A percentile compares a stretch with the other conserved stretches of the same genome.
Conservation (phyloP, 2,888 invertebrate genomes). For the Trissolcus brochymenae region DNA sequence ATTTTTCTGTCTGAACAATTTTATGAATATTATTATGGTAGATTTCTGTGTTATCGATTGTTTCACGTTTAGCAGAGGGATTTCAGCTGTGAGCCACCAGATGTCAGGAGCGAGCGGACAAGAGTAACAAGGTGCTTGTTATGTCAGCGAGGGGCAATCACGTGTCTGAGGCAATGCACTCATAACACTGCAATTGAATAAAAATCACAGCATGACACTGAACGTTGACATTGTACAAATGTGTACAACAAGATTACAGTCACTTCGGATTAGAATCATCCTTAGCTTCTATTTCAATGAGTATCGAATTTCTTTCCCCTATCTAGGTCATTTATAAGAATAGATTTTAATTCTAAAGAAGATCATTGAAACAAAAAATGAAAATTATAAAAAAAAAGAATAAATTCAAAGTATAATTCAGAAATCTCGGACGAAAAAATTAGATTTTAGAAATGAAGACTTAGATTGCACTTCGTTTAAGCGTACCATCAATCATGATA, state of each 20-base stretch:
- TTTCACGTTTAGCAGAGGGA: slow-evolving; percentile 1
- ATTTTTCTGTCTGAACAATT: neutral
- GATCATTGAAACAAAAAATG: too few species aligned
- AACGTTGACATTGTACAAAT: slow-evolving; percentile 48
- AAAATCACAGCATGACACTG: slow-evolving; percentile 25
- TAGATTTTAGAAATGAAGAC: too few species aligned
- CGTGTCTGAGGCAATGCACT: slow-evolving; percentile 42
- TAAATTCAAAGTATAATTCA: too few species aligned
- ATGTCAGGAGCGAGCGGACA: slow-evolving; percentile 27
- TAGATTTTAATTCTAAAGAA: neutral
- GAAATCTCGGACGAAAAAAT: too few species aligned
- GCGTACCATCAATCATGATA: too few species aligned
- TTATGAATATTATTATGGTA: neutral
- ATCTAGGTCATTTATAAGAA: slow-evolving; percentile 3
- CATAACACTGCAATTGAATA: slow-evolving; percentile 37
- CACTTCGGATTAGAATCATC: slow-evolving; percentile 44
- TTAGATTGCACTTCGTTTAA: too few species aligned
- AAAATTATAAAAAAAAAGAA: too few species aligned
- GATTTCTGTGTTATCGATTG: slow-evolving; percentile 41
- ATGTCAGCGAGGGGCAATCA: slow-evolving; percentile 39
- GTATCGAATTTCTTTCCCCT: too few species aligned
- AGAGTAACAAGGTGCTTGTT: slow-evolving; percentile 19
- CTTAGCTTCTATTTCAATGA: slow-evolving; percentile 12
- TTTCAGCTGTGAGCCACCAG: slow-evolving; percentile 28
- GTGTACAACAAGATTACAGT: slow-evolving; percentile 33